Evolutionary conservation across 2,888 invertebrate genomes (phyloP), one percentile per base, ranked within the genome.

Genomic region (Acanthacorydalis orientalis): DNA sequence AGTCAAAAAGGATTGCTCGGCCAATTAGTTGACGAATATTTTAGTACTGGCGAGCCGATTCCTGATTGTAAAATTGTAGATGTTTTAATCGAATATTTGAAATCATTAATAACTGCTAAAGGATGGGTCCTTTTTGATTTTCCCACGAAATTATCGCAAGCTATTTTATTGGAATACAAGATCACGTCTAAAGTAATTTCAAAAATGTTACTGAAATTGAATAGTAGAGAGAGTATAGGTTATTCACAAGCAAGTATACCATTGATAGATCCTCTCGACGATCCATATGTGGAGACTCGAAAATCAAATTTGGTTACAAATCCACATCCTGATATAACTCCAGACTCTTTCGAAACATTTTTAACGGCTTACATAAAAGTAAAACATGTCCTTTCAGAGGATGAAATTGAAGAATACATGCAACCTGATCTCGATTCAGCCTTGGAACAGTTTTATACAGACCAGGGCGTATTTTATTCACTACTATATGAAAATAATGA

Each of bases 71-170:
- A 79, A 32, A 51, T 74, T 38, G 67, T 73, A 6, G 69, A 72
- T 23, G 75, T 76, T 63, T 62, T 81, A 51, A 64, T 77, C 1
- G 77, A 78, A 55, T 79, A 77, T 55, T 58, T 80, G 14, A 74
- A 72, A 57, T 64, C 63, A 33, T 62, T 74, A 49, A 48, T 57
- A 1, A 59, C 69, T 40, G 66, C 72, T 37, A 57, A 68, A 14
- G 77, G 78, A 6, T 80, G 78, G 69, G 75, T 73, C n/a, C 63
- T 80, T 43, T 61, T 80, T 39, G 77, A 80, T 58, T 80, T 74
- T 56, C 81, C 80, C 0, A 68, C 68, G 49, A 69, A 65, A 7
- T 72, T 74, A 48, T 62, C 69, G 31, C 74, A 80, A 60, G 74
- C 77, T 38, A 67, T 68, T 53, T 64, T 72, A 40, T 59, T 81